These are phyloP conservation scores for Eudemis profundana DNA, from an alignment of 2,888 invertebrate species.

Conservation along the genomic window DNA sequence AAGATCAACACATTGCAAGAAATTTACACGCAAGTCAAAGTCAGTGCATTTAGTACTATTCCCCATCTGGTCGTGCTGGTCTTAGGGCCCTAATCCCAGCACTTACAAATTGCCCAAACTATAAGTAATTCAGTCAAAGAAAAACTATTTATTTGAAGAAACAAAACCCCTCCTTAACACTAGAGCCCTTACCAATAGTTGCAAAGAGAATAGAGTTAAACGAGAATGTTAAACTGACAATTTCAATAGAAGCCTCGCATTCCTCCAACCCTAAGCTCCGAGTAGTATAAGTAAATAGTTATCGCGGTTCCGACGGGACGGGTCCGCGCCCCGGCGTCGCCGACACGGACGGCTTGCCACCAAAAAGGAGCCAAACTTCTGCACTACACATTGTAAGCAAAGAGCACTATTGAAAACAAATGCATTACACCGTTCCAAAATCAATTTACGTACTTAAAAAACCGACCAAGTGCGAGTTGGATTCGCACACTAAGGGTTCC, in stretches of 20 bases:
- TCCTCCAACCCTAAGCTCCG: slow-evolving; percentile 24
- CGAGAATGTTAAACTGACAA: slow-evolving; percentile 11
- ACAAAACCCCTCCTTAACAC: neutral
- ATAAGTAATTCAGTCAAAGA: no score
- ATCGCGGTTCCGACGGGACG: slow-evolving; percentile 11
- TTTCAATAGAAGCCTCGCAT: slow-evolving; percentile 26
- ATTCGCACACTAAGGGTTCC: no score
- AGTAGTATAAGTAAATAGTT: slow-evolving; percentile 31
- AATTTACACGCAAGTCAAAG: no score
- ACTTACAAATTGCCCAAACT: no score
- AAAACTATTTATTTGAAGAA: neutral
- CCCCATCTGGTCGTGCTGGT: no score
- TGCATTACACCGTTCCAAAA: neutral
- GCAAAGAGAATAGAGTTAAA: neutral
- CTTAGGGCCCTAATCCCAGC: no score
- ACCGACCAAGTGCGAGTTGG: no score
- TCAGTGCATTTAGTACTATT: no score
- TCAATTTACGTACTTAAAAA: no score
- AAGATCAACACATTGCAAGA: no score
- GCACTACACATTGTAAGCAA: slow-evolving; percentile 2
- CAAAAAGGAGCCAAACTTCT: slow-evolving; percentile 51
- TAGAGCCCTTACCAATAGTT: neutral
- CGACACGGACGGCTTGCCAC: slow-evolving; percentile 67
- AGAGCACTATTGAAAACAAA: neutral
- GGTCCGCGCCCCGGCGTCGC: slow-evolving; percentile 63